Evolutionary conservation across 2,888 invertebrate species (phyloP).

Genomic region (Synanthedon formicaeformis): DNA sequence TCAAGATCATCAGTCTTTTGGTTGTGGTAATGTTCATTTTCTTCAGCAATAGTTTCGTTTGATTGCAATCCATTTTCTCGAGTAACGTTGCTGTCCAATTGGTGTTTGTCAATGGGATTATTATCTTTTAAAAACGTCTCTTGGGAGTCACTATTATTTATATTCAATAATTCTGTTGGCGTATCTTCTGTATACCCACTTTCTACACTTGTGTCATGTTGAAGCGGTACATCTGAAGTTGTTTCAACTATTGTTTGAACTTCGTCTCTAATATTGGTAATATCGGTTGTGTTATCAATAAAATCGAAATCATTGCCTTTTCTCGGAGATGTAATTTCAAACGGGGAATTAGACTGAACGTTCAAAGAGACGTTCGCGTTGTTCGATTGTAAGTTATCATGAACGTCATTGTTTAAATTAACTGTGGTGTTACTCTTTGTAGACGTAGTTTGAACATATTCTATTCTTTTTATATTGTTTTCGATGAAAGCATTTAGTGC

Average conservation of each 20-base stretch:
- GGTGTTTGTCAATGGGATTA: not conserved
- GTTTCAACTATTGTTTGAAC: not conserved
- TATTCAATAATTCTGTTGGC: not conserved
- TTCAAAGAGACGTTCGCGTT: not conserved
- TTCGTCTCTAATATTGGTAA: not conserved
- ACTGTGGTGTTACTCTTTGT: not conserved
- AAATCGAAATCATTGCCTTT: not conserved
- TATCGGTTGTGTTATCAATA: not conserved
- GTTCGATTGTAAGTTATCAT: not conserved
- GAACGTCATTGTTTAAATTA: not conserved
- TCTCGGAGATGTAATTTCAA: too few relatives aligned
- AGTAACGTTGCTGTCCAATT: not conserved
- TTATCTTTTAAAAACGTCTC: not conserved
- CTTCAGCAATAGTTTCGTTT: not conserved
- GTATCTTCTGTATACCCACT: not conserved
- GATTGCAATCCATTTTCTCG: not conserved
- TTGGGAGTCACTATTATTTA: not conserved
- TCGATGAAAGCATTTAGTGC: conserved; percentile 28
- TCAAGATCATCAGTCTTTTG: not conserved
- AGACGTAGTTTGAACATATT: not conserved
- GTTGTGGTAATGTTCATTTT: not conserved
- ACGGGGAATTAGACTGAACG: not conserved
- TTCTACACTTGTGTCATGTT: not conserved
- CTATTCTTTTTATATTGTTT: conserved; percentile 6
- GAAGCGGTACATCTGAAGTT: not conserved